These are phyloP conservation scores for Athalia circularis DNA, from an alignment of 2,888 invertebrate species.

Conservation along the genomic window DNA sequence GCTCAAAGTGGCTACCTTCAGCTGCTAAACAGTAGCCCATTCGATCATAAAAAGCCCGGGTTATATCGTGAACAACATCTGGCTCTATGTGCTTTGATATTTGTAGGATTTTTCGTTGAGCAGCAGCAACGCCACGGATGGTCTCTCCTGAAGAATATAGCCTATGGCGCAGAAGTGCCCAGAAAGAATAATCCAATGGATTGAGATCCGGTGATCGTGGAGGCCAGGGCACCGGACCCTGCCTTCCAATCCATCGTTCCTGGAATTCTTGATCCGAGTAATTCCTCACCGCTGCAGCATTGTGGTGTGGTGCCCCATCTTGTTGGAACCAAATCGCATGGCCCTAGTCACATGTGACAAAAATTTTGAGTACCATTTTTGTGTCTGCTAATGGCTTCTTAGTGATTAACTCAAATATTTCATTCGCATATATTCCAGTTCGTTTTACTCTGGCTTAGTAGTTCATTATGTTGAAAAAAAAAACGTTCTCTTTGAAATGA, in stretches of 20 bases:
- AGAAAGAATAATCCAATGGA: not conserved
- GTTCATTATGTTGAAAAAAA: too few species aligned
- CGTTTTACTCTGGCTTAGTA: too few species aligned
- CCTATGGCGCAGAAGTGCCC: not conserved
- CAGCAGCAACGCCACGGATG: too few species aligned
- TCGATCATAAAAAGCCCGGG: not conserved
- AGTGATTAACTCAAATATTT: too few species aligned
- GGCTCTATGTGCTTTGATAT: too few species aligned
- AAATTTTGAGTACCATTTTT: too few species aligned
- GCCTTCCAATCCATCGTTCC: not conserved
- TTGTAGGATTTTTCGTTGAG: too few species aligned
- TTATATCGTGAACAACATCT: too few species aligned
- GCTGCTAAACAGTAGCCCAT: not conserved
- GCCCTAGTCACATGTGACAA: not conserved
- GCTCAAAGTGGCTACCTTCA: not conserved
- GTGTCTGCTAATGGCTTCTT: too few species aligned
- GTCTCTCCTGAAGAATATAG: not conserved
- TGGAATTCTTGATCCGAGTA: not conserved
- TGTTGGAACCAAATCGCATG: not conserved
- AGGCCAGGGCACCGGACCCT: not conserved
- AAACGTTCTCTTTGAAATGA: too few species aligned
- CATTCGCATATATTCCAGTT: too few species aligned
- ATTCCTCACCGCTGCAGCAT: not conserved
- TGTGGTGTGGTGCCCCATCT: not conserved
- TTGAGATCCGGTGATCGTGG: not conserved